Conservation (phyloP, 2,113 vertebrate species). For the Quiscalus mexicanus region DNA sequence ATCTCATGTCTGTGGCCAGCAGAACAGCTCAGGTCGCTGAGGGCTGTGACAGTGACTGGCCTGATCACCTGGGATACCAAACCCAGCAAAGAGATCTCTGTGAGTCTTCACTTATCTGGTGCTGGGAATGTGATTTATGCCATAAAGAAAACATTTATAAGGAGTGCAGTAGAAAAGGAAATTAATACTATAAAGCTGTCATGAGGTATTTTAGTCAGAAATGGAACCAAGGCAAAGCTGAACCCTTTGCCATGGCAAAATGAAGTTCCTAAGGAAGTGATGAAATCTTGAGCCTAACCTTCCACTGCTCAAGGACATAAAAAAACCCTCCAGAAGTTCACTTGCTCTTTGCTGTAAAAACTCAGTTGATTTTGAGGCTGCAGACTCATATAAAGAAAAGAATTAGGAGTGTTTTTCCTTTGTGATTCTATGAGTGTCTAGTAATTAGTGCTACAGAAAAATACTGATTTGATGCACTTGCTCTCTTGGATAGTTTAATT, state of each 20-base stretch:
- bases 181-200: conserved; percentile 79
- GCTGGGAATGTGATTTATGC: conserved; percentile 69
- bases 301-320: neutral
- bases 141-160: conserved; percentile 70
- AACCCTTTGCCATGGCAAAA: neutral
- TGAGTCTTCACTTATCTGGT: neutral
- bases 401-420: neutral
- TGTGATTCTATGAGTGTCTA: neutral
- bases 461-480: neutral
- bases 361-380: neutral
- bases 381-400: neutral
- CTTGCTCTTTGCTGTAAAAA: neutral
- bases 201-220: conserved; percentile 71
- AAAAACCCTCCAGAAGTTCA: neutral
- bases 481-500: neutral
- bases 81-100: conserved; percentile 10
- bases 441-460: neutral
- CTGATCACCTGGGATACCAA: neutral
- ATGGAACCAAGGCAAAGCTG: conserved; percentile 51
- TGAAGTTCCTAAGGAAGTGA: conserved; percentile 5
- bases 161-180: conserved; percentile 59
- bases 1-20: conserved; percentile 3
- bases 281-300: conserved; percentile 3
- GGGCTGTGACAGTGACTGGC: neutral
- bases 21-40: neutral